phyloP scores from a whole-genome alignment of 2,797 vertebrate genomes.

The Diplodus sargus region DNA sequence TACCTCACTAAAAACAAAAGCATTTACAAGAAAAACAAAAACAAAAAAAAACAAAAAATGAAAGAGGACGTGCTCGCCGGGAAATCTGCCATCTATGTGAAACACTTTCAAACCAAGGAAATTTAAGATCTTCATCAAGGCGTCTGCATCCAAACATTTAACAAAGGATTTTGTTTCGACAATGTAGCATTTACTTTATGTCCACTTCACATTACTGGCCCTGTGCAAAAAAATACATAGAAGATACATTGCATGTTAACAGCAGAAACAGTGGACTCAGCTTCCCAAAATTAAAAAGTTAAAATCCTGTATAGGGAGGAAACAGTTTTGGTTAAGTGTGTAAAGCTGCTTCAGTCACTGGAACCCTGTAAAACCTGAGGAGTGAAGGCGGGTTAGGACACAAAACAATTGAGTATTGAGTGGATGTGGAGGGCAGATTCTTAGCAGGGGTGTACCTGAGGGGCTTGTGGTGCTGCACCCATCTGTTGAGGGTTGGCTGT shows the following conservation, averaged over 20 bases:
- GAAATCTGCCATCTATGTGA: slow-evolving; percentile 90
- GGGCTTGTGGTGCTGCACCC: slow-evolving; percentile 95
- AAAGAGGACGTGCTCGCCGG: slow-evolving; percentile 86
- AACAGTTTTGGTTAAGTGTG: slow-evolving; percentile 73
- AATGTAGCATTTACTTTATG: slow-evolving; percentile 99
- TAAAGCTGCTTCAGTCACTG: slow-evolving; percentile 81
- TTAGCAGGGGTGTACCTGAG: slow-evolving; percentile 83
- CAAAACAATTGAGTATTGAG: slow-evolving; percentile 43
- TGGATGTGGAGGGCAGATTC: slow-evolving; percentile 79
- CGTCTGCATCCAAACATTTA: slow-evolving; percentile 99
- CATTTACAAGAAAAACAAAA: slow-evolving; percentile 95
- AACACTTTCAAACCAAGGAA: slow-evolving; percentile 96
- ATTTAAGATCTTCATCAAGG: slow-evolving; percentile 99
- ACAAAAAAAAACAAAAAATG: slow-evolving; percentile 51
- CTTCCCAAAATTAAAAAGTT: slow-evolving; percentile 87
- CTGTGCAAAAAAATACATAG: slow-evolving; percentile 99
- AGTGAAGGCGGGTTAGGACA: slow-evolving; percentile 63
- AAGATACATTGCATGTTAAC: slow-evolving; percentile 99
- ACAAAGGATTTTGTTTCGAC: slow-evolving; percentile 99
- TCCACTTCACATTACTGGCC: slow-evolving; percentile 99
- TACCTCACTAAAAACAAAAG: slow-evolving; percentile 99
- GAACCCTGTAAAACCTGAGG: slow-evolving; percentile 87
- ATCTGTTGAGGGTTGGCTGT: slow-evolving; percentile 96
- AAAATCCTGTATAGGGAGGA: slow-evolving; percentile 83
- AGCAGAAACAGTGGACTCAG: slow-evolving; percentile 93